These are phyloP conservation scores for Ectobius pallidus DNA, from an alignment of 2,888 invertebrate genomes.

Conservation along the genomic window DNA sequence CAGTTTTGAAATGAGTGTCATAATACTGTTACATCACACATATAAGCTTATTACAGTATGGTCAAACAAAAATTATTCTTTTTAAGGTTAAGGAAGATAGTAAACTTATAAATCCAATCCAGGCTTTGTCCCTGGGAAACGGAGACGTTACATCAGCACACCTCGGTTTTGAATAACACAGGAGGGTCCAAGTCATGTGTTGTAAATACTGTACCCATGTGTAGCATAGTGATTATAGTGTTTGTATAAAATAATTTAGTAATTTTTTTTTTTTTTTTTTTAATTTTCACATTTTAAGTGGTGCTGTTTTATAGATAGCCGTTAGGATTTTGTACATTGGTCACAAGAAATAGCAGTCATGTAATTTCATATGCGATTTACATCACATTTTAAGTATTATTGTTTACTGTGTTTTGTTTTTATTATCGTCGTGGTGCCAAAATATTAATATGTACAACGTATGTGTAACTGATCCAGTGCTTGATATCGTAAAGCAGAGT, in stretches of 20 bases:
- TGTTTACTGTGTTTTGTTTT: not conserved
- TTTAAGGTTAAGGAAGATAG: too few relatives aligned
- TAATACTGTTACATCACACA: too few relatives aligned
- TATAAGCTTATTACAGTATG: too few relatives aligned
- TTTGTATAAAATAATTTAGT: constrained; percentile 24
- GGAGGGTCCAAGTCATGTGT: constrained; percentile 24
- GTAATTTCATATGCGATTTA: constrained; percentile 21
- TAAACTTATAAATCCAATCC: too few relatives aligned
- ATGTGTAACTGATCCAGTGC: too few relatives aligned
- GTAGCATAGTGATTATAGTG: not conserved
- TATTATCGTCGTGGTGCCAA: constrained; percentile 23
- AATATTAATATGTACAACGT: constrained; percentile 4
- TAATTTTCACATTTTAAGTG: constrained; percentile 21
- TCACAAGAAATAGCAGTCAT: not conserved
- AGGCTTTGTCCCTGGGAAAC: too few relatives aligned
- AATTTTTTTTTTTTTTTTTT: constrained; percentile 14
- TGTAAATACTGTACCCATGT: not conserved
- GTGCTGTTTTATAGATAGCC: constrained; percentile 24
- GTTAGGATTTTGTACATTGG: constrained; percentile 23
- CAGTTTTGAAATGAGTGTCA: too few relatives aligned
- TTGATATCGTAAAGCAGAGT: too few relatives aligned
- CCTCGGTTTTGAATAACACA: constrained; percentile 6
- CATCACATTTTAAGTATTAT: constrained; percentile 3
- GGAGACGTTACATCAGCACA: too few relatives aligned
- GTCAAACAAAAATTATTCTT: too few relatives aligned